Evolutionary conservation across 2,888 invertebrate genomes (phyloP).

Genomic region (Pammene aurita): DNA sequence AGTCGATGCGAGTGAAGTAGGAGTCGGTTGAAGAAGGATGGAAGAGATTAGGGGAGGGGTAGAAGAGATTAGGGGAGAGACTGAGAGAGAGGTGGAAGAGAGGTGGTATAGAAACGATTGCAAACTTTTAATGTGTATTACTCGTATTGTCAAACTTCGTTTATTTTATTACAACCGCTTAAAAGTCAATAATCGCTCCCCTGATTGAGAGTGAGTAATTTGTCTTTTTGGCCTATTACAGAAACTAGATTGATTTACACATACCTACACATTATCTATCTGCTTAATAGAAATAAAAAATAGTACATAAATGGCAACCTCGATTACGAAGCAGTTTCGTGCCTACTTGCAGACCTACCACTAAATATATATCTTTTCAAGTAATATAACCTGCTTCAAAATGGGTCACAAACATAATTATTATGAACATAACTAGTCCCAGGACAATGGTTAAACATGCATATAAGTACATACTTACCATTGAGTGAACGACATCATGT

Average conservation of each 20-base stretch:
- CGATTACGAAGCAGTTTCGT: neutral
- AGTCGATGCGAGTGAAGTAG: too few relatives aligned
- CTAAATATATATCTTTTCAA: neutral
- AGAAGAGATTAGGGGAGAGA: too few relatives aligned
- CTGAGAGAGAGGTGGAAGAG: too few relatives aligned
- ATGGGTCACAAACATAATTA: neutral
- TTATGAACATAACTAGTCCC: neutral
- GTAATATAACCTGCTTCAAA: neutral
- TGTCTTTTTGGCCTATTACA: slow-evolving; percentile 1
- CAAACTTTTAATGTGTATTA: too few relatives aligned
- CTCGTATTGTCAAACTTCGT: too few relatives aligned
- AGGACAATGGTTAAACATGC: neutral
- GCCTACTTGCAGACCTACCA: neutral
- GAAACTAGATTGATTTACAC: neutral
- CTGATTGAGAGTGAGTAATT: neutral
- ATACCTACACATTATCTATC: neutral
- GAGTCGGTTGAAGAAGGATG: too few relatives aligned
- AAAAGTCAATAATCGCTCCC: too few relatives aligned
- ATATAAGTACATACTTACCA: neutral
- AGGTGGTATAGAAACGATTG: too few relatives aligned
- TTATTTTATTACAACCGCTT: too few relatives aligned
- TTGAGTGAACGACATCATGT: neutral
- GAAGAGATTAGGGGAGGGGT: too few relatives aligned
- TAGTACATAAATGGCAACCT: slow-evolving; percentile 4
- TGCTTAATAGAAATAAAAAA: neutral